Conservation (phyloP, 2,888 invertebrate genomes). For the Drepanosiphum platanoidis region DNA sequence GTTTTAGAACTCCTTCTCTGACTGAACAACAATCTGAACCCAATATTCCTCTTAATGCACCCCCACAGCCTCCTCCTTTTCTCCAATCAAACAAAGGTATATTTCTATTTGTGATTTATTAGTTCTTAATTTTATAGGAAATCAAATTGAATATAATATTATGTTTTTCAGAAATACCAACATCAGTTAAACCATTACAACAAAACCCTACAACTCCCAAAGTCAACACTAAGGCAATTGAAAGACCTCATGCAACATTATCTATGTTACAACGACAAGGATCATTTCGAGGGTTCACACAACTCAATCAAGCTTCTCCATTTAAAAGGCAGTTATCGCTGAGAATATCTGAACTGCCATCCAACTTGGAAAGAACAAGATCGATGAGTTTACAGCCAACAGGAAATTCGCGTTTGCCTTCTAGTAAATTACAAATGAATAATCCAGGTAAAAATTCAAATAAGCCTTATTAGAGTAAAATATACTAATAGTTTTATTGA, state of each 20-base stretch:
- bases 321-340: conserved; percentile 97
- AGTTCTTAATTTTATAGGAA: neutral
- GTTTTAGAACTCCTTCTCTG: conserved; percentile 85
- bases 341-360: conserved; percentile 93
- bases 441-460: conserved; percentile 67
- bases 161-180: conserved; percentile 23
- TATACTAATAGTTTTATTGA: conserved; percentile 54
- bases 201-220: conserved; percentile 69
- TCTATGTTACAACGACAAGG: conserved; percentile 95
- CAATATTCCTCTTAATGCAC: conserved; percentile 44
- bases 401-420: conserved; percentile 68
- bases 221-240: conserved; percentile 92
- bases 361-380: conserved; percentile 84
- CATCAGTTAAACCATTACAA: conserved; percentile 43
- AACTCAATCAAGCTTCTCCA: conserved; percentile 83
- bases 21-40: conserved; percentile 75
- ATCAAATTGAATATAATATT: neutral
- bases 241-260: conserved; percentile 94
- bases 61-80: conserved; percentile 54
- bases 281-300: conserved; percentile 90
- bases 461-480: neutral
- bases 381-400: conserved; percentile 69
- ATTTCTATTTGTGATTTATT: neutral
- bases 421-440: conserved; percentile 67
- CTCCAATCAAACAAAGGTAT: conserved; percentile 52